These are phyloP conservation scores for Eueremaeus valkanovi DNA, from an alignment of 2,888 invertebrate genomes.

Conservation along the genomic window DNA sequence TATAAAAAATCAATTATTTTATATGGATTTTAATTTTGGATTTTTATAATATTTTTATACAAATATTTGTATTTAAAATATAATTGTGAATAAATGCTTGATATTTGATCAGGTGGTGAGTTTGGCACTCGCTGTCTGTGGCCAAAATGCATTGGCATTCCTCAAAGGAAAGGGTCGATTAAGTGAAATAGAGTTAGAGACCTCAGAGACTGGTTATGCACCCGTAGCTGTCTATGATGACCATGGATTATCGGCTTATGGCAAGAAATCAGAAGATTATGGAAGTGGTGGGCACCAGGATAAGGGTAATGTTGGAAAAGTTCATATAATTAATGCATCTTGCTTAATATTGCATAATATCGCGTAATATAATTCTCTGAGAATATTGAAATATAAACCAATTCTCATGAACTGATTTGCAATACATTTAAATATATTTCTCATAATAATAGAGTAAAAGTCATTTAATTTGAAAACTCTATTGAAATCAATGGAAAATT, in stretches of 20 bases:
- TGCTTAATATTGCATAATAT: too few relatives aligned
- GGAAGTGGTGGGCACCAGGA: constrained; percentile 11
- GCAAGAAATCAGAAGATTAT: constrained; percentile 25
- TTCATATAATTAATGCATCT: too few relatives aligned
- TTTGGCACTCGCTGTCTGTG: neutral
- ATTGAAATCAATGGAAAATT: too few relatives aligned
- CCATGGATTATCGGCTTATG: neutral
- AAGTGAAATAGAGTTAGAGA: constrained; percentile 21
- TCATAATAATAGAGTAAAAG: too few relatives aligned
- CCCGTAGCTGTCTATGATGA: constrained; percentile 11
- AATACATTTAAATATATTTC: too few relatives aligned
- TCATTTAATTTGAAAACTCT: too few relatives aligned
- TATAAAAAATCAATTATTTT: too few relatives aligned
- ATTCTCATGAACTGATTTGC: too few relatives aligned
- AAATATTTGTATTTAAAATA: neutral
- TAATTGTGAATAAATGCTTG: neutral
- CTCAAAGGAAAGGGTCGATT: constrained; percentile 1
- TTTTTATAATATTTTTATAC: too few relatives aligned
- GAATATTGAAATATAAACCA: too few relatives aligned
- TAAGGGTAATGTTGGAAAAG: constrained; percentile 10
- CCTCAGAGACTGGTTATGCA: constrained; percentile 20
- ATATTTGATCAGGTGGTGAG: neutral
- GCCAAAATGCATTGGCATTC: neutral
- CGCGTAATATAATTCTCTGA: too few relatives aligned
- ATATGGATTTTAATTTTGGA: too few relatives aligned